These are phyloP conservation scores for Phaenicophaeus curvirostris DNA, from an alignment of 2,797 vertebrate genomes.

Conservation along the genomic window DNA sequence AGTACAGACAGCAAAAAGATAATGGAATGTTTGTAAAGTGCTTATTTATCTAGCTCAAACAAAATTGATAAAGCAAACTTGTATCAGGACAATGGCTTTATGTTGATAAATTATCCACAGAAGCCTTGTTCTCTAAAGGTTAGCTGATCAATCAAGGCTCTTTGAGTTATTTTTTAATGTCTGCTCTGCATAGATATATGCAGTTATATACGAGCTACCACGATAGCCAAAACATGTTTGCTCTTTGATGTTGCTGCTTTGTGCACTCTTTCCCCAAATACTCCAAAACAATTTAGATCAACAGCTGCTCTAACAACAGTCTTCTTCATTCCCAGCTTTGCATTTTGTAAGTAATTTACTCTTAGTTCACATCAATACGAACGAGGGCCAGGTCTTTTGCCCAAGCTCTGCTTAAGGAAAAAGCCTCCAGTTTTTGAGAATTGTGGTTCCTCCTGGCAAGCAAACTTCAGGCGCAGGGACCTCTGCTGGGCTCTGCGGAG, in stretches of 20 bases:
- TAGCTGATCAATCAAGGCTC: neutral
- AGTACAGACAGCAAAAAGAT: neutral
- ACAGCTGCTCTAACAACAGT: neutral
- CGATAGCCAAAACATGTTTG: neutral
- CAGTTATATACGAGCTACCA: neutral
- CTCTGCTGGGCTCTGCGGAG: neutral
- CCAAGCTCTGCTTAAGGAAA: neutral
- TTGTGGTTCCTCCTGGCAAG: neutral
- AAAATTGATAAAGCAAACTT: constrained; percentile 10
- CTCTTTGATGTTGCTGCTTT: neutral
- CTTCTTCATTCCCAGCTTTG: neutral
- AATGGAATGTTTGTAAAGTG: neutral
- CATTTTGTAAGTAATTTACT: neutral
- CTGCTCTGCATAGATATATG: neutral
- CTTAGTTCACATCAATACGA: neutral
- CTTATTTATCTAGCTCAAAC: neutral
- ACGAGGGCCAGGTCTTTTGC: rapidly evolving
- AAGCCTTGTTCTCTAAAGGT: neutral
- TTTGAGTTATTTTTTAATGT: neutral
- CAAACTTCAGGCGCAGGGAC: neutral
- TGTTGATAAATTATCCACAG: constrained; percentile 20
- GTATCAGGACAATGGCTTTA: neutral
- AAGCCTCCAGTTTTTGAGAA: neutral
- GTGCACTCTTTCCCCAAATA: neutral
- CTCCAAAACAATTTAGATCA: neutral